Conservation (phyloP, 1,140 invertebrate genomes). For the Zaprionus davidi region DNA sequence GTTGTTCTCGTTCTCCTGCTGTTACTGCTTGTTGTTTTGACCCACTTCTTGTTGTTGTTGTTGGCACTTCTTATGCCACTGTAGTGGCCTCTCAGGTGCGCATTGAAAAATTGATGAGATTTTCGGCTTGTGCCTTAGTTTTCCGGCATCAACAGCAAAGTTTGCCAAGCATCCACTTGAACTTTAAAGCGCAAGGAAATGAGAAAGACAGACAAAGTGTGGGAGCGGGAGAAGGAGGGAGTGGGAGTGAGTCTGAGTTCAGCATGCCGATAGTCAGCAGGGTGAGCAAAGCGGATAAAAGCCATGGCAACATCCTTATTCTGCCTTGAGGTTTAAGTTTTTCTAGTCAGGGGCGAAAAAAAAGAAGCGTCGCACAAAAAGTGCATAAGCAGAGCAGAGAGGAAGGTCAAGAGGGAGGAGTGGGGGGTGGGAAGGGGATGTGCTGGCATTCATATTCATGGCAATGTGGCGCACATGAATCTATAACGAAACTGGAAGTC, state of each 20-base stretch:
- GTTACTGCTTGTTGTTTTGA: background rate
- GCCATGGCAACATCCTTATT: background rate
- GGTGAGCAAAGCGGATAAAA: slow-evolving; percentile 20
- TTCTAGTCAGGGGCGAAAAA: background rate
- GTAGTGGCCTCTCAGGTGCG: slow-evolving; percentile 48
- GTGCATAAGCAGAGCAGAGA: slow-evolving; percentile 15
- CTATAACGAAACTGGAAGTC: slow-evolving; percentile 66
- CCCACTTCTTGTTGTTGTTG: background rate
- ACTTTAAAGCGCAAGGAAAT: slow-evolving; percentile 37
- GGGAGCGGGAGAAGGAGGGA: background rate
- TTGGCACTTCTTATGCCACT: background rate
- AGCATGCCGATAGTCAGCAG: background rate
- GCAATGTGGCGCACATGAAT: slow-evolving; percentile 54
- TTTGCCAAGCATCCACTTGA: slow-evolving; percentile 24
- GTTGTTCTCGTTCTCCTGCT: background rate
- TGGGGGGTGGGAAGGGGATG: too few relatives aligned
- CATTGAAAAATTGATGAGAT: slow-evolving; percentile 78
- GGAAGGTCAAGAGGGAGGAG: background rate
- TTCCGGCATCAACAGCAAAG: slow-evolving; percentile 1
- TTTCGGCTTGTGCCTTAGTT: slow-evolving; percentile 51
- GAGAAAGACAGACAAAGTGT: background rate
- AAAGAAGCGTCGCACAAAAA: slow-evolving; percentile 18
- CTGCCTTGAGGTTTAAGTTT: background rate
- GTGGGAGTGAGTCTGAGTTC: background rate
- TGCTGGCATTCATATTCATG: slow-evolving; percentile 51